Conservation (phyloP, 2,113 vertebrate genomes). For the Seriola rivoliana region DNA sequence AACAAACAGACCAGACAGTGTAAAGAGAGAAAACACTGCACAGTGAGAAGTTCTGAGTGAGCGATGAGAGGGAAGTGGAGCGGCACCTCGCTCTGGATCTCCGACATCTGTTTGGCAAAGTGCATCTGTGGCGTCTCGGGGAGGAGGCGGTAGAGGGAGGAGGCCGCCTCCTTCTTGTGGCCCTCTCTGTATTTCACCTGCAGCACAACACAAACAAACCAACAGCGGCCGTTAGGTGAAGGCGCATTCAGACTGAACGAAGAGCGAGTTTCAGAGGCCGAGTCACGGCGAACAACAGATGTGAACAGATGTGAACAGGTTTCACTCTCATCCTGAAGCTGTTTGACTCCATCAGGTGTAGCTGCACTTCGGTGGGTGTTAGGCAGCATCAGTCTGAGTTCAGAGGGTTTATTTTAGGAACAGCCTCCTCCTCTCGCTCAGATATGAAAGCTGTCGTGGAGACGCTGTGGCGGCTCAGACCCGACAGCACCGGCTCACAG, state of each 20-base stretch:
- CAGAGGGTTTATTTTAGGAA: background rate
- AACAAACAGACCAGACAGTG: background rate
- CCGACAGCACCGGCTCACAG: background rate
- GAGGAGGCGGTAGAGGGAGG: conserved; percentile 67
- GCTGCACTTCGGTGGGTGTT: too few species aligned
- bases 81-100: conserved; percentile 77
- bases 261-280: background rate
- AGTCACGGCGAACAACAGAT: background rate
- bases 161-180: conserved; percentile 34
- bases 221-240: background rate
- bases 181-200: conserved; percentile 78
- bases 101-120: conserved; percentile 71
- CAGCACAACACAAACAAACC: conserved; percentile 7
- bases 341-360: too few species aligned
- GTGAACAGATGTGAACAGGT: background rate
- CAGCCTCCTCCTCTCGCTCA: background rate
- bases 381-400: background rate
- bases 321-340: too few species aligned
- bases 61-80: background rate
- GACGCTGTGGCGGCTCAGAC: background rate
- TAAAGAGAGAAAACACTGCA: background rate
- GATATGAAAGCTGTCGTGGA: background rate
- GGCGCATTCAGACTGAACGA: background rate
- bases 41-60: accelerated
- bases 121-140: conserved; percentile 67